Percentiles rank a stretch among this genome's conserved stretches.
Conservation (phyloP, 2,113 vertebrate genomes). For the Erinaceus europaeus region DNA sequence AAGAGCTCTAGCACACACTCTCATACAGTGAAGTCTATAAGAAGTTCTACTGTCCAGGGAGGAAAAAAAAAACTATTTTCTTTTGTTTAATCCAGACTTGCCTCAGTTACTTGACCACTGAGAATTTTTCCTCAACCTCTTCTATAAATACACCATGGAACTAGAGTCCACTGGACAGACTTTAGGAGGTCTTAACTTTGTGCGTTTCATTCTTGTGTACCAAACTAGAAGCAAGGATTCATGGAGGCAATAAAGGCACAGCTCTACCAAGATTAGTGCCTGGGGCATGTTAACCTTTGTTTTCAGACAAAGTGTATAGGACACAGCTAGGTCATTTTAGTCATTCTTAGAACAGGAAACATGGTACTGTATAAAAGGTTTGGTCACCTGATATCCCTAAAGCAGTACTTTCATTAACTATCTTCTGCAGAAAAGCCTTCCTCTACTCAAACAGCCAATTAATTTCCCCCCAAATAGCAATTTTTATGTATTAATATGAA, state of each 20-base stretch:
- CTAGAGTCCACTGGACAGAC: neutral
- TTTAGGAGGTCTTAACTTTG: neutral
- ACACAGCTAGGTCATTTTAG: neutral
- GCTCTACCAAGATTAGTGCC: neutral
- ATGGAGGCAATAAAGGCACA: neutral
- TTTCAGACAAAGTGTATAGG: neutral
- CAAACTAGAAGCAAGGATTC: neutral
- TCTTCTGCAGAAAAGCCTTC: neutral
- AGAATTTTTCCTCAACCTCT: neutral
- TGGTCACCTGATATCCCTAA: too few species aligned
- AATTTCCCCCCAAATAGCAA: too few species aligned
- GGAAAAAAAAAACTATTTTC: neutral
- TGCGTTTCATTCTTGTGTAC: neutral
- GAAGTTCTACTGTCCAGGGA: neutral
- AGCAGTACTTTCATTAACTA: neutral
- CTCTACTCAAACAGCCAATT: neutral
- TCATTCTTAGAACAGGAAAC: neutral
- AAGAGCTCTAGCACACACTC: neutral
- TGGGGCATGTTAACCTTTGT: neutral
- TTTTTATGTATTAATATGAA: neutral
- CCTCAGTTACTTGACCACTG: neutral
- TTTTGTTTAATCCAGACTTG: slow-evolving; percentile 27
- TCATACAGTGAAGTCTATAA: slow-evolving; percentile 11
- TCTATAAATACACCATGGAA: neutral
- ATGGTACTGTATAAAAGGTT: neutral